Evolutionary conservation across 1,140 invertebrate genomes (phyloP).

Genomic region (Phymorhynchus buccinoides): DNA sequence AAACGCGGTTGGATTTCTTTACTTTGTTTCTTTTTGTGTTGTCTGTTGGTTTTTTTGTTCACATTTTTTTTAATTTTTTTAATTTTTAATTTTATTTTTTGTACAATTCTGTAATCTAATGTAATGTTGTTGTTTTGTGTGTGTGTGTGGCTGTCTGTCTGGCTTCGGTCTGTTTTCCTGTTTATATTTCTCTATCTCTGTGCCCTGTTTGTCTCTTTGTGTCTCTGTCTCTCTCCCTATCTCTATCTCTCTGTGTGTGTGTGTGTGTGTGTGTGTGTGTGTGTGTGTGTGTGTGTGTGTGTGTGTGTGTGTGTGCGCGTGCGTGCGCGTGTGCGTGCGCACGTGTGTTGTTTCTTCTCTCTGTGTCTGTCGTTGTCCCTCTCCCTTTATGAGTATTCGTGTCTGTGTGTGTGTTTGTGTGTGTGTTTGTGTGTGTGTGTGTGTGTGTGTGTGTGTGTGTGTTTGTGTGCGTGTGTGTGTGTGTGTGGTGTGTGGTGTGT

Average conservation of each 20-base stretch:
- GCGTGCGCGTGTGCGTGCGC: not conserved
- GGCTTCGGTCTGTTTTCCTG: not conserved
- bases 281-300: not conserved
- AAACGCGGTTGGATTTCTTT: not conserved
- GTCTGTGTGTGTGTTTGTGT: too few species aligned
- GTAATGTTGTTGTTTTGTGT: not conserved
- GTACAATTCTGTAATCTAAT: not conserved
- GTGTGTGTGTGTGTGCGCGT: not conserved
- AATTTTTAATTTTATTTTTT: not conserved
- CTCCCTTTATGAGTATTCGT: too few species aligned
- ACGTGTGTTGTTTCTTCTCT: not conserved
- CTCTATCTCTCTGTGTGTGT: not conserved
- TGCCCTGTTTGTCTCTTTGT: not conserved
- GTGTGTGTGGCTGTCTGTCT: not conserved
- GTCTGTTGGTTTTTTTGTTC: not conserved
- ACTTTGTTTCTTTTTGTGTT: not conserved
- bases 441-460: too few species aligned
- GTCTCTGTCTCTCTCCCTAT: not conserved
- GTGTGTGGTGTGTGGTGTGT: too few species aligned
- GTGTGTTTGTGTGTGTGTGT: too few species aligned
- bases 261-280: slow-evolving; percentile 8
- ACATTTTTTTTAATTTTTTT: not conserved
- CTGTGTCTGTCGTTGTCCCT: too few species aligned
- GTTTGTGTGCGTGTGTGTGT: too few species aligned
- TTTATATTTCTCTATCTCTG: not conserved